Conservation (phyloP, 2,113 vertebrate genomes). For the Bambusicola thoracicus region DNA sequence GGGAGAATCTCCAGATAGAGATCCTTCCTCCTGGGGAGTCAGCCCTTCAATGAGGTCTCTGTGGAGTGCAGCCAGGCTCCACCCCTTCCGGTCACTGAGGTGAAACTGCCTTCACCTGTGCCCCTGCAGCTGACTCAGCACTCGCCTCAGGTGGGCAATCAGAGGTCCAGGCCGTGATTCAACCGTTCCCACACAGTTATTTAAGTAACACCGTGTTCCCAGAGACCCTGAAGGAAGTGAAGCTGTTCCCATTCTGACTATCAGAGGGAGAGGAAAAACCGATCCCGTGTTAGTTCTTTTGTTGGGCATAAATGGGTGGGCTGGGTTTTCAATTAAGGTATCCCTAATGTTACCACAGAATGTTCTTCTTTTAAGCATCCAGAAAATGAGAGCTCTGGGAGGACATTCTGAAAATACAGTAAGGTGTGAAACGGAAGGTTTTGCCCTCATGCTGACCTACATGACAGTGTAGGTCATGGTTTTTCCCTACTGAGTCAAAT, state of each 20-base stretch:
- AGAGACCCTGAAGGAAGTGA: background rate
- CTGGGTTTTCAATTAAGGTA: background rate
- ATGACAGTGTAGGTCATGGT: fast-evolving
- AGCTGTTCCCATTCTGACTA: background rate
- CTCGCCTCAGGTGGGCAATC: too few species aligned
- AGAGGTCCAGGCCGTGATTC: too few species aligned
- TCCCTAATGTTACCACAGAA: background rate
- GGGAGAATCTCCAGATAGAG: too few species aligned
- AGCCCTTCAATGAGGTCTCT: too few species aligned
- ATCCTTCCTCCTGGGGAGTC: too few species aligned
- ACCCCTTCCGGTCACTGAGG: too few species aligned
- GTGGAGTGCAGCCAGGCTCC: too few species aligned
- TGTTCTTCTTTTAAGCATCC: background rate
- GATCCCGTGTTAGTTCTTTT: background rate
- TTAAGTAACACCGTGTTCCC: background rate
- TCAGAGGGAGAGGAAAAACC: background rate
- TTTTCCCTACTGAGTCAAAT: background rate
- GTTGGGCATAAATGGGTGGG: background rate
- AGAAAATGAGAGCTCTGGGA: background rate
- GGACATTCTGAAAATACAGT: background rate
- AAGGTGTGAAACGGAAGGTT: background rate
- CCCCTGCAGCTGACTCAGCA: too few species aligned
- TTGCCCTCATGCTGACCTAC: background rate
- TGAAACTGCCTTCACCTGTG: too few species aligned
- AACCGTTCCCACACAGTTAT: too few species aligned